These are phyloP conservation scores for Apamea epomidion DNA, from an alignment of 2,888 invertebrate genomes.

Conservation along the genomic window DNA sequence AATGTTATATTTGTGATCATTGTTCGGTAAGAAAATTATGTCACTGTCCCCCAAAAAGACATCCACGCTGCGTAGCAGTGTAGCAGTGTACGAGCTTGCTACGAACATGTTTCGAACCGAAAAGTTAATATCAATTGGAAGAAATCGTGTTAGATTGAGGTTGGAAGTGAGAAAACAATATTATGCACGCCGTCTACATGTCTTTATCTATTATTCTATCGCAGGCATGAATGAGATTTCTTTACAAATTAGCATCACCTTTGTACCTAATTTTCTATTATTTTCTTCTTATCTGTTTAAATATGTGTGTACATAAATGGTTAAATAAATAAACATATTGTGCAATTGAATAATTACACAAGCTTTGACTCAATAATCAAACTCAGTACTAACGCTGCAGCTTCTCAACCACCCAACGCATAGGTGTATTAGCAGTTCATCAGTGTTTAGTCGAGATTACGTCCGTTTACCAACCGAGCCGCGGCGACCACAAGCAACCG, in stretches of 20 bases:
- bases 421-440: conserved; percentile 72
- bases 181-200: no score
- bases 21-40: neutral
- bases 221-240: no score
- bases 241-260: no score
- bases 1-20: neutral
- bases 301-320: no score
- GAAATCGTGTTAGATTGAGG: neutral
- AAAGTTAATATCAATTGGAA: neutral
- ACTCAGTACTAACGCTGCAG: conserved; percentile 42
- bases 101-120: conserved; percentile 5
- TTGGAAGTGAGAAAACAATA: neutral
- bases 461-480: conserved; percentile 85
- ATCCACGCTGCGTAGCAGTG: conserved; percentile 35
- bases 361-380: conserved; percentile 65
- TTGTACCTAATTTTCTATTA: no score
- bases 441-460: conserved; percentile 87
- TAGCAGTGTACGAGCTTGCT: conserved; percentile 32
- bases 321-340: no score
- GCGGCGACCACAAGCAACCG: conserved; percentile 81
- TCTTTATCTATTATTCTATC: no score
- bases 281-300: no score
- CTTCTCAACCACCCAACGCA: conserved; percentile 57
- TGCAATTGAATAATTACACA: neutral
- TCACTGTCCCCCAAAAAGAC: conserved; percentile 19